phyloP scores from a whole-genome alignment of 64 coral and sea anemone species.

The Dendrophyllia cribrosa region DNA sequence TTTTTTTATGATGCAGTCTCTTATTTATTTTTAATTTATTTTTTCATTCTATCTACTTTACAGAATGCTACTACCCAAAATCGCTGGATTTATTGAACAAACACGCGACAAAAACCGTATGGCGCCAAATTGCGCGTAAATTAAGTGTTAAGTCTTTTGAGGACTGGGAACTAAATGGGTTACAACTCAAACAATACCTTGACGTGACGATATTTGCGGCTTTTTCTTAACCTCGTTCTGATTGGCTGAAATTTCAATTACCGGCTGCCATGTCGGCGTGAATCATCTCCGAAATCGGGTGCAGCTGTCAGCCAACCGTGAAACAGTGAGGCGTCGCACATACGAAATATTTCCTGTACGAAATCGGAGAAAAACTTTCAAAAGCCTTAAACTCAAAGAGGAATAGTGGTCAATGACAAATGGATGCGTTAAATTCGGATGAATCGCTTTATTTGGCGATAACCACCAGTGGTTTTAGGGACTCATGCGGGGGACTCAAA shows the following conservation, averaged over 20 bases:
- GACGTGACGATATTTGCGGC: neutral
- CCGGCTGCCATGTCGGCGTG: constrained; percentile 18
- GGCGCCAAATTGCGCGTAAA: no score
- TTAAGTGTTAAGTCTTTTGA: neutral
- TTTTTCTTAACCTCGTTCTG: neutral
- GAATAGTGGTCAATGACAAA: neutral
- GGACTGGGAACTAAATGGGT: neutral
- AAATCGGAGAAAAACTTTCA: neutral
- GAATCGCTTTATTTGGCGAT: neutral
- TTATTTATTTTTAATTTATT: no score
- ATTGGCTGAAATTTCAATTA: constrained; percentile 30
- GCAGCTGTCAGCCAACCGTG: constrained; percentile 32
- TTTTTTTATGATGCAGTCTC: no score
- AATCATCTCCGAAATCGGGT: constrained; percentile 6
- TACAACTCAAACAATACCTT: neutral
- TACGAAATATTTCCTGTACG: constrained; percentile 29
- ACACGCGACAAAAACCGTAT: no score
- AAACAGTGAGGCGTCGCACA: neutral
- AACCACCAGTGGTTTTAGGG: neutral
- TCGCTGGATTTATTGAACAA: no score
- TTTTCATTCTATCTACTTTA: no score
- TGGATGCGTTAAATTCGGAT: neutral
- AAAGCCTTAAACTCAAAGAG: neutral
- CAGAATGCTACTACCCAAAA: no score
- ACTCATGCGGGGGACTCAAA: neutral